Evolutionary conservation across 2,113 vertebrate genomes (phyloP).

Genomic region (Cyprinodon tularosa): DNA sequence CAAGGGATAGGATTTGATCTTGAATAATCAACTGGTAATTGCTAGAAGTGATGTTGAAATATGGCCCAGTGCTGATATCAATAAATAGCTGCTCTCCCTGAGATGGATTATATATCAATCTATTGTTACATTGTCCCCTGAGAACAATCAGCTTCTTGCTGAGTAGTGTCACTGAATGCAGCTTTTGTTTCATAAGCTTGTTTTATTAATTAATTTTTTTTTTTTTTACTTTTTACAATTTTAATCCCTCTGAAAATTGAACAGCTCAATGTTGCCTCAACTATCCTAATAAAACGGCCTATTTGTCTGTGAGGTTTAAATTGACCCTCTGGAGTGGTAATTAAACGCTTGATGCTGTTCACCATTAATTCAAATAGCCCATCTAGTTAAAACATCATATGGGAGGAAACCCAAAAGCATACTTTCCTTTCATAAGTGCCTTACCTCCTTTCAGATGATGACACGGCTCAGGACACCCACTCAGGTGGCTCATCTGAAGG

Average conservation of each 20-base stretch:
- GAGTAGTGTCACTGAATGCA: conserved; percentile 28
- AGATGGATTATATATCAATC: conserved; percentile 30
- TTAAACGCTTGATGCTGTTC: conserved; percentile 1
- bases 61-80: conserved; percentile 22
- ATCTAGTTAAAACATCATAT: conserved; percentile 18
- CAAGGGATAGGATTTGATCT: conserved; percentile 21
- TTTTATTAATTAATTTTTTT: background rate
- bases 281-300: background rate
- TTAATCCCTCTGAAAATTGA: background rate
- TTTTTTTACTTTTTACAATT: background rate
- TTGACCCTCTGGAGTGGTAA: background rate
- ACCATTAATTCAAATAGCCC: conserved; percentile 1
- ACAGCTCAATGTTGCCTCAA: conserved; percentile 11
- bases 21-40: conserved; percentile 50
- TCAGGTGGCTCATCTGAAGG: conserved; percentile 36
- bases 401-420: conserved; percentile 11
- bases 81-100: conserved; percentile 39
- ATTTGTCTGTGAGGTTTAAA: conserved; percentile 11
- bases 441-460: conserved; percentile 25
- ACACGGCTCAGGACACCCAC: conserved; percentile 32
- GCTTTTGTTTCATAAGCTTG: conserved; percentile 39
- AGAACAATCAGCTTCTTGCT: conserved; percentile 23
- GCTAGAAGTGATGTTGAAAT: conserved; percentile 40
- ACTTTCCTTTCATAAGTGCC: conserved; percentile 19
- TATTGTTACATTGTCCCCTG: conserved; percentile 47